Evolutionary conservation across 2,888 invertebrate genomes (phyloP), one percentile per base, ranked within the genome.

Genomic region (Carcina quercana): DNA sequence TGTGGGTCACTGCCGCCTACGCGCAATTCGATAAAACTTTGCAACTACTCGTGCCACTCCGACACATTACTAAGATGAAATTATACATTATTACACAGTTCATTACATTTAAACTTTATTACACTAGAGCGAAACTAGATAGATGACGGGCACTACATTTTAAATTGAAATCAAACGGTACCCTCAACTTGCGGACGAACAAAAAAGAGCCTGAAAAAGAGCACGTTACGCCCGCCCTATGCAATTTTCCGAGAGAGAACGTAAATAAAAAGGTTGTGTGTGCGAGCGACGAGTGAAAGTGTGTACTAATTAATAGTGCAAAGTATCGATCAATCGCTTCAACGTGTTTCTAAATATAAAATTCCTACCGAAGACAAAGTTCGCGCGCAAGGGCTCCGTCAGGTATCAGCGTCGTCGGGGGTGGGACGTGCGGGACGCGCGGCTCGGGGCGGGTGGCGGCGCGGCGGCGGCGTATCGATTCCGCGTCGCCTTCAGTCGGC

Each of bases 331-430:
- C 75, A 82, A 76, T 80, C 70, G 75, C 74, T 80, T 76, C 73
- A 76, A 75, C 78, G 76, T 78, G 79, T 70, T 72, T 79, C 82
- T 82, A 80, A 83, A 82, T 82, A 82, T 83, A 82, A 83, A 83
- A 80, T 80, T 74, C 71, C 69, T 72, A 72, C 61, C 71, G 69
- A 80, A 80, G 79, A 79, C 80, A 74, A 82, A 82, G 79, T 83
- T 83, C 75, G 80, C 82, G 82, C 82, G 82, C 82, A 80, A 76
- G 78, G 75, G 73, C 73, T 72, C 65, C 56, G 58, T 73, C 63
- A 56, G 72, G 63, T 60, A 64, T n/a, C n/a, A n/a, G n/a, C n/a
- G n/a, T n/a, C n/a, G 59, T 50, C n/a, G 58, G 47, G 57, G 62
- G 56, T 56, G 61, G 59, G 65, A 58, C 60, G 60, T 65, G 63